These are phyloP conservation scores for Caenorhabditis sp. DNA, from an alignment of 2,888 invertebrate genomes.

Conservation along the genomic window DNA sequence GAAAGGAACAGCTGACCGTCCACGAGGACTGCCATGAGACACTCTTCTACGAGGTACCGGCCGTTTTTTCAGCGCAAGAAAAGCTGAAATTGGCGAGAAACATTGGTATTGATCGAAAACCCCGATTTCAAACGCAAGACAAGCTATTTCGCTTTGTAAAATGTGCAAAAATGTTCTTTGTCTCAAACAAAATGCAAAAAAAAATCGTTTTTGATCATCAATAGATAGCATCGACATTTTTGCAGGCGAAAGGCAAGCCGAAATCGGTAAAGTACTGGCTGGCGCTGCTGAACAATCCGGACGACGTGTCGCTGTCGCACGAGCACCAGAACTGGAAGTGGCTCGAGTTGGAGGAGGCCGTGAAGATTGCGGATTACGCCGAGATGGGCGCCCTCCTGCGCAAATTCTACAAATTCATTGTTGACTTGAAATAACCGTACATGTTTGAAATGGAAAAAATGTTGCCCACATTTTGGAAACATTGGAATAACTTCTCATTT, in stretches of 20 bases:
- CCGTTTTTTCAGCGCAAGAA: background rate
- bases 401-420: no score
- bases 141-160: no score
- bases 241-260: constrained; percentile 56
- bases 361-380: constrained; percentile 68
- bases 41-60: constrained; percentile 63
- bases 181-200: no score
- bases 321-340: constrained; percentile 70
- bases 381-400: constrained; percentile 73
- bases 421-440: no score
- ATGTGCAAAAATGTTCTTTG: no score
- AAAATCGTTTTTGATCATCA: background rate
- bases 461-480: no score
- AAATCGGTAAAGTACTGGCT: constrained; percentile 77
- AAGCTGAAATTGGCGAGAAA: background rate
- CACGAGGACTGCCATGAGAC: constrained; percentile 72
- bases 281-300: constrained; percentile 68
- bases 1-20: constrained; percentile 71
- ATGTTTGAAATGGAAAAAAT: no score
- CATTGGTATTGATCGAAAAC: background rate
- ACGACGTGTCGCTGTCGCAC: constrained; percentile 58
- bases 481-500: no score
- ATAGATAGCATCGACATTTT: background rate
- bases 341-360: constrained; percentile 70
- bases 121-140: background rate